Evolutionary conservation across 2,888 invertebrate genomes (phyloP).

Genomic region (Leucoptera coffeella): DNA sequence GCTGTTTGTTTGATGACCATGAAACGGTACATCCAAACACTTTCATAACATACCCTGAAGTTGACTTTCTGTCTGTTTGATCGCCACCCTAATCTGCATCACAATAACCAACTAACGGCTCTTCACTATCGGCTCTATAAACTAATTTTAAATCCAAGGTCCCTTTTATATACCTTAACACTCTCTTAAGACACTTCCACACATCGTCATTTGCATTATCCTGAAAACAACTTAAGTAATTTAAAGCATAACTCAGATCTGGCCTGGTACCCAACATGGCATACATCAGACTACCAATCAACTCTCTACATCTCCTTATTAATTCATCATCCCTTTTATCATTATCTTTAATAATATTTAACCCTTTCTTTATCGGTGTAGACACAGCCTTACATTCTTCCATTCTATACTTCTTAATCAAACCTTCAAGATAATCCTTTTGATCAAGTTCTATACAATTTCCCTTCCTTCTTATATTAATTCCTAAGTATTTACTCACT

Average conservation of each 20-base stretch:
- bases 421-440: conserved; percentile 9
- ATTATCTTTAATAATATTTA: neutral
- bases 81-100: conserved; percentile 8
- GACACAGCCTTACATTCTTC: conserved; percentile 1
- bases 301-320: neutral
- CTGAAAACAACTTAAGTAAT: too few species aligned
- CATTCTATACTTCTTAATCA: conserved; percentile 7
- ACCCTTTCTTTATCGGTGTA: neutral
- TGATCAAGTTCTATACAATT: conserved; percentile 9
- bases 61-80: conserved; percentile 6
- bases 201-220: too few species aligned
- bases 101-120: conserved; percentile 4
- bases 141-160: neutral
- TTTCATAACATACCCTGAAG: conserved; percentile 6
- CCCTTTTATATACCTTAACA: too few species aligned
- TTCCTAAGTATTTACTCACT: conserved; percentile 5
- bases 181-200: too few species aligned
- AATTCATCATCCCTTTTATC: neutral
- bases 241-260: neutral
- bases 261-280: neutral
- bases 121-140: neutral
- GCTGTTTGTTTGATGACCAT: conserved; percentile 6
- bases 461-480: conserved; percentile 7
- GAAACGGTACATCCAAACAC: conserved; percentile 5
- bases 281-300: neutral